phyloP scores from a whole-genome alignment of 2,888 invertebrate genomes.

The Alloscopus bannaensis region DNA sequence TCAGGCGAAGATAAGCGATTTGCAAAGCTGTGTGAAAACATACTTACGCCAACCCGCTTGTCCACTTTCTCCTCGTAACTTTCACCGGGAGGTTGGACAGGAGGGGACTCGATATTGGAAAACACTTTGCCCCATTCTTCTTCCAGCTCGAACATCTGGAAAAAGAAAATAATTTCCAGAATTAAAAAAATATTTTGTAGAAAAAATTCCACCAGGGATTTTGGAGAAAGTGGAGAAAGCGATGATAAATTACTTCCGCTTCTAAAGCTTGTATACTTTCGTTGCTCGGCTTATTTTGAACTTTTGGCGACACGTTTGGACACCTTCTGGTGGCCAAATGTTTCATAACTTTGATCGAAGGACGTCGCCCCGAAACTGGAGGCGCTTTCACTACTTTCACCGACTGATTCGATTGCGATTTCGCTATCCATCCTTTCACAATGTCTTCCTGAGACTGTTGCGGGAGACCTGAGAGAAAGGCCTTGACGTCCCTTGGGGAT shows the following conservation, averaged over 20 bases:
- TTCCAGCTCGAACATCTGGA: constrained; percentile 60
- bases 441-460: constrained; percentile 49
- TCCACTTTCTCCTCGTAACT: constrained; percentile 23
- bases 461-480: constrained; percentile 40
- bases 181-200: neutral
- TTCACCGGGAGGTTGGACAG: neutral
- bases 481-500: constrained; percentile 31
- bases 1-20: constrained; percentile 17
- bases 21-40: constrained; percentile 37
- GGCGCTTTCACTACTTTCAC: constrained; percentile 9
- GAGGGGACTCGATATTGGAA: constrained; percentile 39
- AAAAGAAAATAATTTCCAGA: neutral
- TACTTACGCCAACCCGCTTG: constrained; percentile 49
- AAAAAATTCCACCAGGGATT: neutral
- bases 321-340: constrained; percentile 53
- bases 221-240: no score
- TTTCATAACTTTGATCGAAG: constrained; percentile 42
- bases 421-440: constrained; percentile 56
- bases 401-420: constrained; percentile 10
- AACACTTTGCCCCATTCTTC: constrained; percentile 63
- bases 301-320: constrained; percentile 6
- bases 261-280: constrained; percentile 8
- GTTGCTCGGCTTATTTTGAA: neutral
- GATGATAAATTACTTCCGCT: constrained; percentile 26
- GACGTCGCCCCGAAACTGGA: constrained; percentile 6